phyloP scores from a whole-genome alignment of 2,888 invertebrate species.

The Marronus borbonicus region DNA sequence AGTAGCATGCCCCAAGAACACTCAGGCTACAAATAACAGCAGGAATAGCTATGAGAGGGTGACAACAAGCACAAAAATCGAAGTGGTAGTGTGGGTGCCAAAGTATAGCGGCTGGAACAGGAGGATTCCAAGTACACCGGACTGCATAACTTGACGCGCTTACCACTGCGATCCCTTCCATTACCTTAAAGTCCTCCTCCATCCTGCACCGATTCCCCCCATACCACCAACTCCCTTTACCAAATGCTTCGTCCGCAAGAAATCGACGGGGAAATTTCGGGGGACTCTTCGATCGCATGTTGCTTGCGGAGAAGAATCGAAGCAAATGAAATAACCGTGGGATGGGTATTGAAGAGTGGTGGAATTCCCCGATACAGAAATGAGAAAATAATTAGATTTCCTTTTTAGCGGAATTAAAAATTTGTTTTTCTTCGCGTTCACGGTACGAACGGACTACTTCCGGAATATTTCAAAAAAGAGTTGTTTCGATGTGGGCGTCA shows the following conservation, averaged over 20 bases:
- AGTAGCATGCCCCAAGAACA: constrained; percentile 11
- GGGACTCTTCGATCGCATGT: neutral
- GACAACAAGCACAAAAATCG: neutral
- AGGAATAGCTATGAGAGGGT: neutral
- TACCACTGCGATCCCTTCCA: constrained; percentile 37
- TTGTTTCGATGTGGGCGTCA: too few relatives aligned
- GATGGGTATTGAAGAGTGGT: neutral
- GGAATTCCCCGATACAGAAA: constrained; percentile 32
- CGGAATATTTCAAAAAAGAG: too few relatives aligned
- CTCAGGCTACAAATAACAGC: neutral
- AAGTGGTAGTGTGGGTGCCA: neutral
- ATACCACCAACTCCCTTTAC: neutral
- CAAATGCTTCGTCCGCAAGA: neutral
- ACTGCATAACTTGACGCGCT: constrained; percentile 49
- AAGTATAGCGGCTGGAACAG: neutral
- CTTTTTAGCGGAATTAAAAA: constrained; percentile 37
- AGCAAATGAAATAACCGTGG: neutral
- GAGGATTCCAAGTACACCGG: constrained; percentile 39
- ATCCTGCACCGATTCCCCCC: neutral
- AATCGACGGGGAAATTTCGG: neutral
- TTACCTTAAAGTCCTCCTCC: constrained; percentile 7
- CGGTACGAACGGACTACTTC: neutral
- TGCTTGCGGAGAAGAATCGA: neutral
- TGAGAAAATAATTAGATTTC: constrained; percentile 41
- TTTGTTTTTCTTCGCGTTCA: constrained; percentile 4